A percentile compares a stretch with the other conserved stretches of the same genome.
Evolutionary conservation across 2,797 vertebrate species (phyloP).

Genomic region (Novumbra hubbsi): DNA sequence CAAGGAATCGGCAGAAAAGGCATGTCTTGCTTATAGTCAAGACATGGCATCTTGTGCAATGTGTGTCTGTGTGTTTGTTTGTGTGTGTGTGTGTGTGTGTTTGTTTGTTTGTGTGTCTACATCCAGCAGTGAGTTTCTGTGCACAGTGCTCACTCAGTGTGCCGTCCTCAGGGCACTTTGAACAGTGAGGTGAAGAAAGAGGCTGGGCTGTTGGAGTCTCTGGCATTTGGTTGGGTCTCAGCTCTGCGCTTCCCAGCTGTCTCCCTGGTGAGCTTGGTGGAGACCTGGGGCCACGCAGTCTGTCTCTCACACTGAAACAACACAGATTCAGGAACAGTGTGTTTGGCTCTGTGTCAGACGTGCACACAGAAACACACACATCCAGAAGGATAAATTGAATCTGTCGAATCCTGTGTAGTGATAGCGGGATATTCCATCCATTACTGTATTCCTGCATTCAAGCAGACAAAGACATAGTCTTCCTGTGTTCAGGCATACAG

Average conservation of each 20-base stretch:
- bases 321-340: neutral
- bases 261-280: constrained; percentile 33
- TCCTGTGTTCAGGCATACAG: constrained; percentile 25
- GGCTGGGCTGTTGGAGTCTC: constrained; percentile 18
- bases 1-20: neutral
- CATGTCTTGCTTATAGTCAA: neutral
- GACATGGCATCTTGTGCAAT: neutral
- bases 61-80: neutral
- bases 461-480: neutral
- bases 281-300: constrained; percentile 45
- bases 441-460: constrained; percentile 14
- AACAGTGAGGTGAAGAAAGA: constrained; percentile 28
- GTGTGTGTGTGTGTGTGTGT: neutral
- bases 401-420: constrained; percentile 29
- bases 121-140: constrained; percentile 19
- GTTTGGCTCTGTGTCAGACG: constrained; percentile 10
- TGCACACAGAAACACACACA: constrained; percentile 13
- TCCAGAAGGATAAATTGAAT: constrained; percentile 29
- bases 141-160: constrained; percentile 3
- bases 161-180: constrained; percentile 30
- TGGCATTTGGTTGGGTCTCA: constrained; percentile 7
- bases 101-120: neutral
- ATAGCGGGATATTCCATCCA: constrained; percentile 4
- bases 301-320: constrained; percentile 38
- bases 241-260: constrained; percentile 12